phyloP scores from a whole-genome alignment of 2,888 invertebrate species.

The Amphipyra tragopoginis region DNA sequence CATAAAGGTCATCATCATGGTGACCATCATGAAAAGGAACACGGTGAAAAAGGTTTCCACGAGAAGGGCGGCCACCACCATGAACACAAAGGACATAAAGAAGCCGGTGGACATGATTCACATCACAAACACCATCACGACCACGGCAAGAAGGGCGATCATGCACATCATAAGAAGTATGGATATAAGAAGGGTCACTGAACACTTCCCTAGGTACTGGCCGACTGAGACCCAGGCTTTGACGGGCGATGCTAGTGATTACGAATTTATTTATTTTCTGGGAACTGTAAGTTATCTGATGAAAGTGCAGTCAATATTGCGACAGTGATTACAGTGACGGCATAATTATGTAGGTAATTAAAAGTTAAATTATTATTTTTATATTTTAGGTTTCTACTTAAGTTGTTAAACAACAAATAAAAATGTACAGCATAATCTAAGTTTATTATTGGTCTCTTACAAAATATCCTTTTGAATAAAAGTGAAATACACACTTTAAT shows the following conservation, averaged over 20 bases:
- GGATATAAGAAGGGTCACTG: constrained; percentile 91
- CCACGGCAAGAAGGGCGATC: constrained; percentile 94
- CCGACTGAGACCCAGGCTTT: constrained; percentile 27
- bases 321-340: constrained; percentile 29
- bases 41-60: constrained; percentile 94
- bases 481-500: constrained; percentile 1
- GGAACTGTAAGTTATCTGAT: constrained; percentile 47
- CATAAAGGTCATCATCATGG: constrained; percentile 95
- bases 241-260: constrained; percentile 49
- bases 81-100: constrained; percentile 94
- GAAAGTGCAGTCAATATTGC: constrained; percentile 32
- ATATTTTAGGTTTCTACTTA: constrained; percentile 56
- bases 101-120: constrained; percentile 93
- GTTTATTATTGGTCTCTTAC: constrained; percentile 6
- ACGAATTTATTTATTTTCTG: constrained; percentile 62
- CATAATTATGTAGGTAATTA: constrained; percentile 56
- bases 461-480: not conserved
- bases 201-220: constrained; percentile 33
- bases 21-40: constrained; percentile 93
- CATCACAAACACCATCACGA: constrained; percentile 93
- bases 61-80: constrained; percentile 95
- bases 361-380: constrained; percentile 64
- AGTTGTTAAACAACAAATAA: constrained; percentile 55
- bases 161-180: constrained; percentile 95
- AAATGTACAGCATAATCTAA: constrained; percentile 29